Percentiles rank a stretch among this genome's conserved stretches.
phyloP scores from a whole-genome alignment of 2,797 vertebrate species.

The Tolypeutes matacus region DNA sequence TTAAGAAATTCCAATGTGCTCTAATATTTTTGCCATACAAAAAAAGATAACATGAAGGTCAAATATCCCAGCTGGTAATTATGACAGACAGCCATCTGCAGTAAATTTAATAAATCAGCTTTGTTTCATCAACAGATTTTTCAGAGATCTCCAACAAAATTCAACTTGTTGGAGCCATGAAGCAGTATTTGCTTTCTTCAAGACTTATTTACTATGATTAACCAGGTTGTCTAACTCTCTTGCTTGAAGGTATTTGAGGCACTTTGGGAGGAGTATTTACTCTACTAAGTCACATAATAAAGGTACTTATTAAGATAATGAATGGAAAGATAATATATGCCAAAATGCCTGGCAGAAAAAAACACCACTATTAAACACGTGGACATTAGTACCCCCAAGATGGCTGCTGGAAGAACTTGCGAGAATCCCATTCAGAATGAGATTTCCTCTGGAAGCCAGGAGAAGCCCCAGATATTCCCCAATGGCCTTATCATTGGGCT shows the following conservation, averaged over 20 bases:
- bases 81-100: not conserved
- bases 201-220: conserved; percentile 49
- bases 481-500: no score
- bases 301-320: conserved; percentile 48
- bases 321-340: conserved; percentile 46
- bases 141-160: conserved; percentile 2
- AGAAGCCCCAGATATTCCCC: no score
- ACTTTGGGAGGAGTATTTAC: conserved; percentile 46
- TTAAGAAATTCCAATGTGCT: not conserved
- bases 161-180: not conserved
- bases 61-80: not conserved
- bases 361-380: no score
- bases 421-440: no score
- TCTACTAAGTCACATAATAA: conserved; percentile 57
- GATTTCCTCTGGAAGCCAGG: no score
- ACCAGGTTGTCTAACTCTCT: conserved; percentile 44
- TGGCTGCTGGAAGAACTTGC: no score
- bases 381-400: no score
- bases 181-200: conserved; percentile 28
- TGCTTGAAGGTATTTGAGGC: conserved; percentile 54
- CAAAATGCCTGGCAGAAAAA: not conserved
- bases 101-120: conserved; percentile 22
- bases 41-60: not conserved
- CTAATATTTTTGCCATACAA: not conserved
- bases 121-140: conserved; percentile 52